Base-by-base conservation (phyloP, 2,797 vertebrate species). In the Lagothrix lagotricha region DNA sequence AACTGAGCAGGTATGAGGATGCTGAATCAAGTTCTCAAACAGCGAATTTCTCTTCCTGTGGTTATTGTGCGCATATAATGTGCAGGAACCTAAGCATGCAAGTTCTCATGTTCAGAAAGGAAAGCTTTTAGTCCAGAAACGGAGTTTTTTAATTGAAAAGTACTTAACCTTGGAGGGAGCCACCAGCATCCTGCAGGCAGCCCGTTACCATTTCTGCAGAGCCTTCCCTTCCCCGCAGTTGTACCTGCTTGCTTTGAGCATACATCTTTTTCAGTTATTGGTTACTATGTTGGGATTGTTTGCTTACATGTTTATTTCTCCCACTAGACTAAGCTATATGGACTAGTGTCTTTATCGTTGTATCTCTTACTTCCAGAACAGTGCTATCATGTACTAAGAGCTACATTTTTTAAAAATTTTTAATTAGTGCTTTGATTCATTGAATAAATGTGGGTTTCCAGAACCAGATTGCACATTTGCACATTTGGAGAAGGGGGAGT, bases 61-160 rank as follows among this genome's bases (percentile, higher is more conserved):
- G 61, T 48, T 79, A 39, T 81, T 89, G 11, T 64, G 36, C 57
- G 1, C 91, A 28, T 82, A 24, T 61, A 41, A 77, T 28, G 39
- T 41, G 19, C n/a, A 80, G 85, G 24, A 87, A 52, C 75, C 50
- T 86, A 88, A 88, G 80, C 28, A 0, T 93, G 83, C 81, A 90
- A 7, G 57, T 61, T 36, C 44, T 95, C 36, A 30, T 4, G 0
- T 90, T 88, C 64, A 76, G 88, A 94, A 87, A 90, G 90, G 67
- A 52, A 80, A 19, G 2, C 52, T 90, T 87, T 90, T 87, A 72
- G 44, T 58, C 92, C 14, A 1, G 86, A 94, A 90, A 44, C 19
- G 75, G 52, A 83, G 39, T 8, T 54, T 90, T 94, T 95, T 92
- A 30, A 73, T 86, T 94, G 72, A 84, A 93, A 94, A 92, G 70